Evolutionary conservation across 2,113 vertebrate species (phyloP).

Genomic region (Rhynchomys soricoides): DNA sequence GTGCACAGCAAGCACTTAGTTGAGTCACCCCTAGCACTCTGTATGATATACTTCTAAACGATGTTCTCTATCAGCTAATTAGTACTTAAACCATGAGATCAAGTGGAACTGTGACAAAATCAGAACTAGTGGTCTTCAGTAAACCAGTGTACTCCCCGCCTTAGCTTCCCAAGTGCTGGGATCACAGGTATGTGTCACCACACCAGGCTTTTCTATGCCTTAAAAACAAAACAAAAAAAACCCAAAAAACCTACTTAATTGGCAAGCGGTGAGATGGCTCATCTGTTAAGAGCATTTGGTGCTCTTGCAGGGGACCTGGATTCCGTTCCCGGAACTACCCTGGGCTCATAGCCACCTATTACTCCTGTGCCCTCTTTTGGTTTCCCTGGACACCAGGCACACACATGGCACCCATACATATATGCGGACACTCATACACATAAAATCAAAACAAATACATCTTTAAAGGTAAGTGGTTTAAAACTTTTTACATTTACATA

Average conservation of each 20-base stretch:
- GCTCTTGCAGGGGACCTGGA: background rate
- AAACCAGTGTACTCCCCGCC: background rate
- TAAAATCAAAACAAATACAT: background rate
- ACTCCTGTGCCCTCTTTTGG: background rate
- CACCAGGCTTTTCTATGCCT: background rate
- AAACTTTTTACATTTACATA: constrained; percentile 23
- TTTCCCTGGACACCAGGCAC: background rate
- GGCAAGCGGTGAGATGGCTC: background rate
- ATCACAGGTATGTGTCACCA: background rate
- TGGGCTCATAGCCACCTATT: background rate
- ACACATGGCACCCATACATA: background rate
- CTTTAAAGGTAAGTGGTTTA: background rate
- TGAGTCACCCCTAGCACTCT: background rate
- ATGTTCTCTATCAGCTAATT: background rate
- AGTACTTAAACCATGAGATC: background rate
- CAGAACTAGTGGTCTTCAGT: background rate
- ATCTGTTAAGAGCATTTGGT: background rate
- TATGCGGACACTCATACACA: background rate
- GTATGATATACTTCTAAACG: background rate
- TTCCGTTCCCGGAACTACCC: background rate
- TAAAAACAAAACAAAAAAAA: too few relatives aligned
- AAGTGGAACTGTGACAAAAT: background rate
- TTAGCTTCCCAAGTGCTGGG: background rate
- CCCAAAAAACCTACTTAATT: background rate
- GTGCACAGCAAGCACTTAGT: background rate